Conservation (phyloP, 2,113 vertebrate species). For the Podilymbus podiceps region DNA sequence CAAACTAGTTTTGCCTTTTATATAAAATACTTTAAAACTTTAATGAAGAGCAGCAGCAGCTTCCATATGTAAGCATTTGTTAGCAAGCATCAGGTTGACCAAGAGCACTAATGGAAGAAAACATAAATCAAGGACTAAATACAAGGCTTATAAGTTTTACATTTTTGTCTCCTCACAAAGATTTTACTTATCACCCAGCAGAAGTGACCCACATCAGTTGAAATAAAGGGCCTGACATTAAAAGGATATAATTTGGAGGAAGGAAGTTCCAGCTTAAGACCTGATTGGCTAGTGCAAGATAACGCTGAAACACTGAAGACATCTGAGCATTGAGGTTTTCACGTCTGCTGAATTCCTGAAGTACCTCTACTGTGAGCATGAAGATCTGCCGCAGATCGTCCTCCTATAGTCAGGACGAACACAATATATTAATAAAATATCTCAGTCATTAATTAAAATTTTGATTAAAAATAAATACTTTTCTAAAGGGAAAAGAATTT, state of each 20-base stretch:
- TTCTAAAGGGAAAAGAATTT: background rate
- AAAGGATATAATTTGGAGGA: constrained; percentile 99
- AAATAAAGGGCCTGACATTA: background rate
- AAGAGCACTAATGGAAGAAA: background rate
- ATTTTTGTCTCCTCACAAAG: background rate
- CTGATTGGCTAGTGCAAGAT: constrained; percentile 95
- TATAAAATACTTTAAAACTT: background rate
- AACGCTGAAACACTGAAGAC: constrained; percentile 98
- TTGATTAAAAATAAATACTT: background rate
- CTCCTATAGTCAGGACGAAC: constrained; percentile 76
- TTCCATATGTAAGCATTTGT: background rate
- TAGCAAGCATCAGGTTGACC: background rate
- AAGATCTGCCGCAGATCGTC: constrained; percentile 95
- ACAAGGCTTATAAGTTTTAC: background rate
- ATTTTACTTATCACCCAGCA: background rate
- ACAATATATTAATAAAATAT: background rate
- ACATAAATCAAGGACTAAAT: background rate
- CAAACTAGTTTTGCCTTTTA: background rate
- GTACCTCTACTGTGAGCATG: constrained; percentile 93
- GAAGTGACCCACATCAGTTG: background rate
- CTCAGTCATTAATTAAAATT: background rate
- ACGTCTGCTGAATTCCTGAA: constrained; percentile 94
- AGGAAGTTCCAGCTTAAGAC: constrained; percentile 99
- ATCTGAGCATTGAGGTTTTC: constrained; percentile 96
- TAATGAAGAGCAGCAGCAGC: background rate